Base-by-base conservation (phyloP, 2,797 vertebrate genomes). In the Galago senegalensis region DNA sequence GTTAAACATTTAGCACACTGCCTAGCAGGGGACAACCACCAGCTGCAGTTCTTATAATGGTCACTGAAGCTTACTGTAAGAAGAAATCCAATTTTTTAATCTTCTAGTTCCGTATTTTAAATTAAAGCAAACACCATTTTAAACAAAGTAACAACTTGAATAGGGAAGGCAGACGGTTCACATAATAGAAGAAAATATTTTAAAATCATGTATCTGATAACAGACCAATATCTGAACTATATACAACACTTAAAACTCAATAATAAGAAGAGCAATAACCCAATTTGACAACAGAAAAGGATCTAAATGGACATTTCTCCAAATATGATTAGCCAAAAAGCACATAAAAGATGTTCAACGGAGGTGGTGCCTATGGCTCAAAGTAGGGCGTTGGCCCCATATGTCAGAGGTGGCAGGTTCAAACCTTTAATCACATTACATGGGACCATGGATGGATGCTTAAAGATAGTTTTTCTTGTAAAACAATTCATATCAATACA, bases 211-310 rank as follows among this genome's bases (percentile, higher is more conserved):
- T 23, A 87, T 43, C 49, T 75, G 40, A 63, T 91, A 65, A 72
- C 11, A 70, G 29, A 77, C 14, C 11, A 23, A 2, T 61, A 61
- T 60, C n/a, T 23, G 61, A 70, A 96, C n/a, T 34, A 89, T 5
- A 92, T 34, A 87, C 87, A 73, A 81, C 17, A 75, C 46, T 89
- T 43, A 87, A 60, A 85, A 77, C 46, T 81, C 67, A 65, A 18
- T 76, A 61, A 69, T 75, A 46, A 84, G 72, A 80, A 58, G 8
- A 72, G n/a, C 87, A 69, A 53, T 18, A 83, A 73, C 18, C 37
- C 27, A 49, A 75, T 60, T 69, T 72, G 56, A 79, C 83, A 89
- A 63, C 17, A 9, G 34, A 13, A 91, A 89, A 82, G 10, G n/a
- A 43, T 87, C 34, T 65, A 58, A 79, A 34, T 5, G 81, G 63